Evolutionary conservation across 2,797 vertebrate genomes (phyloP).

Genomic region (Erethizon dorsatum): DNA sequence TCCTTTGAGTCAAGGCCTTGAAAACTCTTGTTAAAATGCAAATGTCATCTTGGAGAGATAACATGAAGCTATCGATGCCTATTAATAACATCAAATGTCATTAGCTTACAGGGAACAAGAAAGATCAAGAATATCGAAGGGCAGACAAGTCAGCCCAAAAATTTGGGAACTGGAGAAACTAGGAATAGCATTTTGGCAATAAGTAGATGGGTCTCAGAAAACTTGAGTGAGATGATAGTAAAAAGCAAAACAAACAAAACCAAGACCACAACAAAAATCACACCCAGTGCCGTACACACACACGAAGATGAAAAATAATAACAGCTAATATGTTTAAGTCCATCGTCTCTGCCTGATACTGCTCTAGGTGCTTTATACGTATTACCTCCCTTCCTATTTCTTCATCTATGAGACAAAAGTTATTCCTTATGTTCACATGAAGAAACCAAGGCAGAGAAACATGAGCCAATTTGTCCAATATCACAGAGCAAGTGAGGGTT

Average conservation of each 20-base stretch:
- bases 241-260: background rate
- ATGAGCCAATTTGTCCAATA: background rate
- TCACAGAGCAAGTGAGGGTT: background rate
- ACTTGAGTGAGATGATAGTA: background rate
- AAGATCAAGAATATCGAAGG: slow-evolving; percentile 27
- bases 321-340: background rate
- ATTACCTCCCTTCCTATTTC: slow-evolving; percentile 43
- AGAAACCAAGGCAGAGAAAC: slow-evolving; percentile 22
- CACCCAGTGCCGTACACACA: background rate
- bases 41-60: slow-evolving; percentile 77
- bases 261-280: background rate
- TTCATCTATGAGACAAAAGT: background rate
- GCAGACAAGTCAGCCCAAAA: slow-evolving; percentile 19
- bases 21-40: slow-evolving; percentile 82
- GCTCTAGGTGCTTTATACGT: background rate
- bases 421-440: background rate
- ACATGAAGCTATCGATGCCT: slow-evolving; percentile 75
- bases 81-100: slow-evolving; percentile 77
- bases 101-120: slow-evolving; percentile 51
- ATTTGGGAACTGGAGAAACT: slow-evolving; percentile 1
- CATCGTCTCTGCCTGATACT: background rate
- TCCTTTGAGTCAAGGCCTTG: slow-evolving; percentile 79
- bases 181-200: background rate
- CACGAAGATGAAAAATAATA: background rate
- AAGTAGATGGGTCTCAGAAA: slow-evolving; percentile 11